Conservation (phyloP, 2,113 vertebrate species). For the Siniperca chuatsi region DNA sequence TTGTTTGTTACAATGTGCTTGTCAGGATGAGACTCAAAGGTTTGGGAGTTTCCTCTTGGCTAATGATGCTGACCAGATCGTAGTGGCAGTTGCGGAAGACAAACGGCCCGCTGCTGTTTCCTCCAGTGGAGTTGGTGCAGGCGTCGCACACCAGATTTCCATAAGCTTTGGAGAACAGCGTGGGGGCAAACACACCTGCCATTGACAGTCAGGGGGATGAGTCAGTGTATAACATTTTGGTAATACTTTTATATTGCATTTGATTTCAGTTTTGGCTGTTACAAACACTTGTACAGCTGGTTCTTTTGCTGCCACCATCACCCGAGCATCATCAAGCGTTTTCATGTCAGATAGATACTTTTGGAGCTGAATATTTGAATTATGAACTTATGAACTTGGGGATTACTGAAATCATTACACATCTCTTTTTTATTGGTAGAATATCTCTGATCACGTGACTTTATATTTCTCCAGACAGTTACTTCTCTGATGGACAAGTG, state of each 20-base stretch:
- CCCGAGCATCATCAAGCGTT: neutral
- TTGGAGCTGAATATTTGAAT: neutral
- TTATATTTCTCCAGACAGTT: neutral
- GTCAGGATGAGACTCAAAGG: neutral
- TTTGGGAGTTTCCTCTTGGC: neutral
- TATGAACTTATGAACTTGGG: neutral
- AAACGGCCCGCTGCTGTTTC: constrained; percentile 80
- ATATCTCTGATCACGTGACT: neutral
- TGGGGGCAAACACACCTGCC: constrained; percentile 91
- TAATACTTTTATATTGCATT: neutral
- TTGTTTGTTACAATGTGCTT: neutral
- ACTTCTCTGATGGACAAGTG: neutral
- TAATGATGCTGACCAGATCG: constrained; percentile 83
- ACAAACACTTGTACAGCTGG: neutral
- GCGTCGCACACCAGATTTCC: constrained; percentile 89
- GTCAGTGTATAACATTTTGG: neutral
- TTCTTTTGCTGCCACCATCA: neutral
- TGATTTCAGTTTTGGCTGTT: neutral
- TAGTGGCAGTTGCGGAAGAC: constrained; percentile 90
- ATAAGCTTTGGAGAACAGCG: constrained; percentile 92
- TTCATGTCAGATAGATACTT: neutral
- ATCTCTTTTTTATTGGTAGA: neutral
- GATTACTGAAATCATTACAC: neutral
- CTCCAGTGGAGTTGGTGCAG: constrained; percentile 84
- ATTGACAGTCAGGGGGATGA: constrained; percentile 3